Evolutionary conservation across 2,888 invertebrate genomes (phyloP).

Genomic region (Lordiphosa fenestrarum): DNA sequence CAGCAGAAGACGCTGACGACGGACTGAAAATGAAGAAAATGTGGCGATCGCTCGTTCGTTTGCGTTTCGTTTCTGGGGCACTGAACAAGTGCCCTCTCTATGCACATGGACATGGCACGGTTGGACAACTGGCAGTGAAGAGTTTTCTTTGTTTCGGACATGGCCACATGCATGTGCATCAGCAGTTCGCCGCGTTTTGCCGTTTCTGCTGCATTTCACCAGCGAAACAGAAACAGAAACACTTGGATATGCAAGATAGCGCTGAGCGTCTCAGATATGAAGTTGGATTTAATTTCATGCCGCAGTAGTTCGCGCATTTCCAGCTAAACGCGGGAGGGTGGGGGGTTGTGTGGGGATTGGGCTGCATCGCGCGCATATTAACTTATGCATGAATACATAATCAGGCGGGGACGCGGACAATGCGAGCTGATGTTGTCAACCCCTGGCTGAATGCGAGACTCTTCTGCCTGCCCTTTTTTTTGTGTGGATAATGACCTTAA

Average conservation of each 20-base stretch:
- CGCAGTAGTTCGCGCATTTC: constrained; percentile 75
- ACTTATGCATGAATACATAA: constrained; percentile 70
- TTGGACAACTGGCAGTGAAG: constrained; percentile 67
- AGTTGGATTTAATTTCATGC: constrained; percentile 79
- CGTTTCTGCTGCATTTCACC: constrained; percentile 52
- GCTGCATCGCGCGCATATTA: constrained; percentile 35
- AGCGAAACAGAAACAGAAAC: constrained; percentile 21
- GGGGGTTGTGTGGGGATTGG: not conserved
- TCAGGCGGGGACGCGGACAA: constrained; percentile 46
- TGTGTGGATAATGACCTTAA: constrained; percentile 67
- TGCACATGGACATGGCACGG: constrained; percentile 64
- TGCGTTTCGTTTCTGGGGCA: constrained; percentile 57
- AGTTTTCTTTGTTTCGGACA: constrained; percentile 71
- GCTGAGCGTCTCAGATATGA: constrained; percentile 50
- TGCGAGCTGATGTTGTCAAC: constrained; percentile 63
- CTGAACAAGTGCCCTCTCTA: constrained; percentile 75
- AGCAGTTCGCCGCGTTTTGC: constrained; percentile 31
- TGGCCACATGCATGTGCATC: constrained; percentile 69
- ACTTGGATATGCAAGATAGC: constrained; percentile 75
- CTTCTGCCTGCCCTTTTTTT: constrained; percentile 19
- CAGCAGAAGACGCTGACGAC: constrained; percentile 7
- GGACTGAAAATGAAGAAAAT: constrained; percentile 60
- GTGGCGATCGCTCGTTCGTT: constrained; percentile 56
- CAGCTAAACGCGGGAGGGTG: constrained; percentile 51
- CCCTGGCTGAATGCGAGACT: constrained; percentile 40